Conservation (phyloP, 2,797 vertebrate genomes). For the Gila robusta region DNA sequence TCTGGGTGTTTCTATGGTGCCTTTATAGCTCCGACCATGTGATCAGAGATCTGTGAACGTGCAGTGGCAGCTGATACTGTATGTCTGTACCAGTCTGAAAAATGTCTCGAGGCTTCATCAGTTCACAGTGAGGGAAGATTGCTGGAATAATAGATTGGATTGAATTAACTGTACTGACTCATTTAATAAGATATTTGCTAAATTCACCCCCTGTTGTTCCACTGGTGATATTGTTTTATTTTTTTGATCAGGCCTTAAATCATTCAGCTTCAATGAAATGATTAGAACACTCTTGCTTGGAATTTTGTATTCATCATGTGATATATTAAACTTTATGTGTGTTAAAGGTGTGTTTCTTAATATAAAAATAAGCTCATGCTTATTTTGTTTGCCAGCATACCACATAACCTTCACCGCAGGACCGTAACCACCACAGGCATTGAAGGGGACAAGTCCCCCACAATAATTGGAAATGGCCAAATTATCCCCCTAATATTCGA, state of each 20-base stretch:
- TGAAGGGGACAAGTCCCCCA: too few species aligned
- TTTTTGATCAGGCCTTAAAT: not conserved
- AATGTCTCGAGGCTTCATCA: not conserved
- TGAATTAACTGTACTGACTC: not conserved
- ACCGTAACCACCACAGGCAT: too few species aligned
- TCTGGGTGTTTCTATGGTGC: constrained; percentile 6
- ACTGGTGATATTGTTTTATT: not conserved
- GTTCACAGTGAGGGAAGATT: not conserved
- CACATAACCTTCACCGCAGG: constrained; percentile 29
- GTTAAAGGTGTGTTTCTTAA: not conserved
- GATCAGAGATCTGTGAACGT: constrained; percentile 26
- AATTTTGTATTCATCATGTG: not conserved
- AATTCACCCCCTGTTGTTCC: not conserved
- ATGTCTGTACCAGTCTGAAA: not conserved
- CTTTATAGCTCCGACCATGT: not conserved
- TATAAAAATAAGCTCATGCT: not conserved
- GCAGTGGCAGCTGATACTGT: constrained; percentile 8
- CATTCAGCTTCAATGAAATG: not conserved
- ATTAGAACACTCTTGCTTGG: not conserved
- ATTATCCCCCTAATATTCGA: too few species aligned
- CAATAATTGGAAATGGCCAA: too few species aligned
- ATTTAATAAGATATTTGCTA: not conserved
- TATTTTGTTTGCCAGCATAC: constrained; percentile 16
- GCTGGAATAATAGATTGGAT: not conserved
- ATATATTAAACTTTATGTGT: not conserved